Evolutionary conservation across 2,888 invertebrate species (phyloP), one percentile per base, ranked within the genome.

Genomic region (Linnaemya vulpina): DNA sequence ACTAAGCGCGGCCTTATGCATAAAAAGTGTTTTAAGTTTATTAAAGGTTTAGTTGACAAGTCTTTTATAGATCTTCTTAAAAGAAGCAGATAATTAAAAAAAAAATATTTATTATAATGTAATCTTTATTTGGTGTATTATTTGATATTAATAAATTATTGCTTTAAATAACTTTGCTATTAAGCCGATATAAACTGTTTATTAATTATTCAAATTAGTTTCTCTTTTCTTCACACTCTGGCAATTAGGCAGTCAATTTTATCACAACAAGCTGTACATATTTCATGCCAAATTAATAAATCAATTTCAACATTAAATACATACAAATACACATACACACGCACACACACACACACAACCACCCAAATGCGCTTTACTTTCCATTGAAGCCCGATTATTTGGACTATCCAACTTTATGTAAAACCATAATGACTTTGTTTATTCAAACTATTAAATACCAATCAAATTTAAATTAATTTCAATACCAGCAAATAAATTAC

Each of bases 381-480:
- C n/a, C 43, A 46, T 58, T 46, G 10, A 8, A 30, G n/a, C 7
- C 30, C 46, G 76, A 67, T 67, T 67, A 67, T 46, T 76, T 67
- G 30, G 46, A n/a, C 40, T 58, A 40, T 1, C 11, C 22, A 67
- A 67, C 25, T 5, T 22, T 25, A 43, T 13, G 8, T n/a, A 25
- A 25, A 17, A 13, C 17, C 58, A 22, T 60, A 68, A 77, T 77
- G 49, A 68, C n/a, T 40, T 68, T 60, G 77, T 77, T 77, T 68
- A 51, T 60, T 51, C 49, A 60, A 46, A 51, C 40, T 60, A 68
- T 68, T 68, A 62, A 68, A 68, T 46, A 43, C 40, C 40, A 30
- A 62, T 60, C 22, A 49, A 77, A 77, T 77, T 68, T 77, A 40
- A 38, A 68, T 77, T 51, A 60, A 77, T 77, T 77, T 60, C 4